A percentile compares a stretch with the other conserved stretches of the same genome.
phyloP scores from a whole-genome alignment of 2,113 vertebrate genomes.

The Mola mola region DNA sequence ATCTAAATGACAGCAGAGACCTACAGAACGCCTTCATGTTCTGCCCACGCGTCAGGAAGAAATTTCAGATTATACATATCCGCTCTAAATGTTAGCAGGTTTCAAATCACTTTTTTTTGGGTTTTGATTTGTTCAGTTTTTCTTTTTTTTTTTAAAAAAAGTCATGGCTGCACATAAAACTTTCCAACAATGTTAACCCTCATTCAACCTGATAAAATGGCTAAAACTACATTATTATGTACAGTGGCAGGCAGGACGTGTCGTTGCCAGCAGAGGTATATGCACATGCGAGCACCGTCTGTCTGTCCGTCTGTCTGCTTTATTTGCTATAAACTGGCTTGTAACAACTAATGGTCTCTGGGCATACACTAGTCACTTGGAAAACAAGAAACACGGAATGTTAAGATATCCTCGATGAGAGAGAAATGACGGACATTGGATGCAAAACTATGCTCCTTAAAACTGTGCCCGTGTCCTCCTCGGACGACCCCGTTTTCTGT shows the following conservation, averaged over 20 bases:
- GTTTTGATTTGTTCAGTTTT: no score
- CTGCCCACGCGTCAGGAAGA: slow-evolving; percentile 5
- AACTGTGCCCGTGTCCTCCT: no score
- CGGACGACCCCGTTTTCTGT: no score
- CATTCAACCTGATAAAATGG: slow-evolving; percentile 38
- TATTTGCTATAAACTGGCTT: slow-evolving; percentile 11
- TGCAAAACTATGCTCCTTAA: no score
- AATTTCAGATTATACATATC: slow-evolving; percentile 35
- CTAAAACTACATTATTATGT: slow-evolving; percentile 57
- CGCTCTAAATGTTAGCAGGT: slow-evolving; percentile 48
- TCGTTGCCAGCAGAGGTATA: slow-evolving; percentile 10
- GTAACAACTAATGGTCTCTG: slow-evolving; percentile 24
- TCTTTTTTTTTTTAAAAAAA: neutral
- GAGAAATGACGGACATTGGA: no score
- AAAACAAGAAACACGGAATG: slow-evolving; percentile 28
- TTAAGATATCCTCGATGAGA: no score
- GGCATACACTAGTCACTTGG: slow-evolving; percentile 20
- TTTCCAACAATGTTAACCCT: slow-evolving; percentile 42
- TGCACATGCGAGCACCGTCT: slow-evolving; percentile 56
- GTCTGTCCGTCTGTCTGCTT: slow-evolving; percentile 11
- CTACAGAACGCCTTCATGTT: slow-evolving; percentile 25
- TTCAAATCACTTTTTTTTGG: slow-evolving; percentile 37
- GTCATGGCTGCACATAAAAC: slow-evolving; percentile 34
- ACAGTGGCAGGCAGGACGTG: slow-evolving; percentile 34
- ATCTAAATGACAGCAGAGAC: slow-evolving; percentile 38